These are phyloP conservation scores for Trichogramma dendrolimi DNA, from an alignment of 2,888 invertebrate species.

Conservation along the genomic window DNA sequence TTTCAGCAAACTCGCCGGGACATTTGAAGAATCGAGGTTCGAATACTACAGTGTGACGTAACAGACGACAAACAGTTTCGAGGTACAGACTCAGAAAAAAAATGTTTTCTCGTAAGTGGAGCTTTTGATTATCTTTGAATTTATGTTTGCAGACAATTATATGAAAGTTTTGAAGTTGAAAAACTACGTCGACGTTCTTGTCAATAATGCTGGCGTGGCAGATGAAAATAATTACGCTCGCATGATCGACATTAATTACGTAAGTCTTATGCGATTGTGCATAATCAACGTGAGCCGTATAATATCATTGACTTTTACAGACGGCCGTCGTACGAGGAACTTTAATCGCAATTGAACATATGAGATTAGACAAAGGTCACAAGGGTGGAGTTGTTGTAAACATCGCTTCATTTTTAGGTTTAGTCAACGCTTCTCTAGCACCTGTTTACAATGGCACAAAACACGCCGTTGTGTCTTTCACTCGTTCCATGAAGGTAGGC, in stretches of 20 bases:
- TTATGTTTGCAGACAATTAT: conserved; percentile 35
- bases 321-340: conserved; percentile 48
- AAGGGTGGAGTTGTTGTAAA: conserved; percentile 64
- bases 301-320: conserved; percentile 32
- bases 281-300: conserved; percentile 47
- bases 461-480: conserved; percentile 48
- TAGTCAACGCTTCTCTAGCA: conserved; percentile 35
- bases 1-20: conserved; percentile 44
- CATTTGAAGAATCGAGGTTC: conserved; percentile 52
- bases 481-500: conserved; percentile 43
- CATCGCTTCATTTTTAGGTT: conserved; percentile 59
- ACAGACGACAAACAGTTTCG: conserved; percentile 51
- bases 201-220: conserved; percentile 48
- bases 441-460: conserved; percentile 62
- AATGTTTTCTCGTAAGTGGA: no score
- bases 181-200: conserved; percentile 54
- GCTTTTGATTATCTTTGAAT: neutral
- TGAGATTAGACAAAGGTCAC: conserved; percentile 52
- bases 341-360: conserved; percentile 48
- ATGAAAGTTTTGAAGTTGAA: conserved; percentile 41
- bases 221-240: conserved; percentile 38
- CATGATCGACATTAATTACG: conserved; percentile 42
- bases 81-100: conserved; percentile 37
- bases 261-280: conserved; percentile 30
- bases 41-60: conserved; percentile 55